Evolutionary conservation across 1,140 invertebrate genomes (phyloP), one percentile per base, ranked within the genome.

Genomic region (Proales similis): DNA sequence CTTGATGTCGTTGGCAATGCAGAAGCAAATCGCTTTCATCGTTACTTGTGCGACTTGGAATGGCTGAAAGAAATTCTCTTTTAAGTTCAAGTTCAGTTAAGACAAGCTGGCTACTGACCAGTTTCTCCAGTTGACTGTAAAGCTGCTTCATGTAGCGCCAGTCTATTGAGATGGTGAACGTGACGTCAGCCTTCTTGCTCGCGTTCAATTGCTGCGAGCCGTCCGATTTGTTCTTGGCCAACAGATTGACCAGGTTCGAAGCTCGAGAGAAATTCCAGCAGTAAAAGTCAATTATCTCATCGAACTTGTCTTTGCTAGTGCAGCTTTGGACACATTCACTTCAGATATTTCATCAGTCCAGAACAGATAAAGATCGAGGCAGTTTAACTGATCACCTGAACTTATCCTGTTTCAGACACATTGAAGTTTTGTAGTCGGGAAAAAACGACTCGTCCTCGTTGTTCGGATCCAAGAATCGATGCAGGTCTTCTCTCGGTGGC

Each of bases 131-230:
- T 27, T 19, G 45, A n/a, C 27, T 29, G 26, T 57, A 57, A 9
- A 57, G 19, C 19, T 57, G 36, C 45, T 57, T 57, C 51, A 57
- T 57, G 30, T 12, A 57, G 27, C 32, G 29, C 51, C 51, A 57
- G 45, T 57, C 24, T 4, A 30, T 42, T 12, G 51, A 57, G 17
- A 42, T 27, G 30, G 27, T 17, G 20, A 57, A 57, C 20, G 24
- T 57, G 20, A 27, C 38, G 9, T 26, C 51, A 22, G n/a, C 5
- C 32, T 57, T 57, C 45, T 57, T 57, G 9, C 20, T 48, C 22
- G 14, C 26, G 30, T 38, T 39, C 17, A 14, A 17, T 11, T 24
- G 30, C 9, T 3, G 17, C 11, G 7, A 9, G 24, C 6, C 30
- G 26, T 19, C 17, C 4, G 17, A 6, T 12, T 20, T n/a, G 6